Percentiles rank a stretch among this genome's conserved stretches.
These are phyloP conservation scores for Drosophila meridionalis DNA, from an alignment of 2,888 invertebrate species.

Conservation along the genomic window DNA sequence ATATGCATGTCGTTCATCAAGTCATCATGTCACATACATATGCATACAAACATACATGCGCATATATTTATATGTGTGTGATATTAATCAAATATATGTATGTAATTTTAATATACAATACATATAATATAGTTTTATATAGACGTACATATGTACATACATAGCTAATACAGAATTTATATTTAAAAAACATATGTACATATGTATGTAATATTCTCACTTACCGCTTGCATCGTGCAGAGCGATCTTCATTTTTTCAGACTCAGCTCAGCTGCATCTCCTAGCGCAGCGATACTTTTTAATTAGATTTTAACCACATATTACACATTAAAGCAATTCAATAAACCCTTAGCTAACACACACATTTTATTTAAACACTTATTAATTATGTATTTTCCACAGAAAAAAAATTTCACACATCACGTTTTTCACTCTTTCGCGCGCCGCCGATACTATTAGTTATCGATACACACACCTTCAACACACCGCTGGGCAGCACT, in stretches of 20 bases:
- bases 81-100: no score
- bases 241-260: neutral
- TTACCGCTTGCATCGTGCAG: neutral
- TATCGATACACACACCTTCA: conserved; percentile 7
- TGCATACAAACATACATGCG: neutral
- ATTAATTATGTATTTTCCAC: neutral
- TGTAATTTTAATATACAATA: no score
- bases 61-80: neutral
- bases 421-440: neutral
- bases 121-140: neutral
- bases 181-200: neutral
- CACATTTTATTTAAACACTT: neutral
- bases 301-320: neutral
- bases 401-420: neutral
- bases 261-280: neutral
- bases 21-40: neutral
- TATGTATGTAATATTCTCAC: neutral
- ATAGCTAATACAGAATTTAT: neutral
- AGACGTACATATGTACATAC: neutral
- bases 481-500: neutral
- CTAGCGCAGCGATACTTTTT: neutral
- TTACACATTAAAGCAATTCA: neutral
- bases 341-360: neutral
- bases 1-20: neutral
- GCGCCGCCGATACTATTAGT: neutral